Conservation (phyloP, 2,113 vertebrate genomes). For the Chaetodon auriga region DNA sequence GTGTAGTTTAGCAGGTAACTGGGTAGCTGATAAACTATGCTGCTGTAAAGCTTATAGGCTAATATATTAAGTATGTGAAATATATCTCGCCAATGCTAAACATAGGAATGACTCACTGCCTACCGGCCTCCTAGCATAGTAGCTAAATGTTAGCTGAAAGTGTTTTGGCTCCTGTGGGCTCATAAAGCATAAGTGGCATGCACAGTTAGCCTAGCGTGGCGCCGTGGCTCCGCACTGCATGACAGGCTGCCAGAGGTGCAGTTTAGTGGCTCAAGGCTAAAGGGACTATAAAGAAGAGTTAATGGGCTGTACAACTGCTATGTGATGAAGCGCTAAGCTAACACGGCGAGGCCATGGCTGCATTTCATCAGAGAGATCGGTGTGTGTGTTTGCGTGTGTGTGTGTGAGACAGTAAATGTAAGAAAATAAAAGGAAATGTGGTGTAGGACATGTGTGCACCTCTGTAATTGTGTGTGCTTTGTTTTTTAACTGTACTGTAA, state of each 20-base stretch:
- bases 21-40: conserved; percentile 68
- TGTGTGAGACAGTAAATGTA: conserved; percentile 1
- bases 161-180: conserved; percentile 64
- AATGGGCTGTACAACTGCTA: conserved; percentile 80
- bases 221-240: conserved; percentile 34
- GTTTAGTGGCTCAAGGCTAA: conserved; percentile 81
- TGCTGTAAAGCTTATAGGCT: conserved; percentile 25
- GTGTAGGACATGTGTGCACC: neutral
- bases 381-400: conserved; percentile 19
- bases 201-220: conserved; percentile 72
- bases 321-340: conserved; percentile 77
- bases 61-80: conserved; percentile 46
- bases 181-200: conserved; percentile 73
- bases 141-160: conserved; percentile 69
- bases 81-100: conserved; percentile 21
- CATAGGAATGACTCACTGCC: conserved; percentile 48
- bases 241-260: conserved; percentile 74
- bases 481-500: neutral
- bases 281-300: conserved; percentile 80
- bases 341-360: conserved; percentile 69
- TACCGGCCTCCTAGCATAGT: conserved; percentile 54
- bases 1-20: conserved; percentile 69
- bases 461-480: neutral
- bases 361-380: conserved; percentile 59
- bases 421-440: neutral